These are phyloP conservation scores for Emydura subglobosa DNA, from an alignment of 2,113 vertebrate species.

Conservation along the genomic window DNA sequence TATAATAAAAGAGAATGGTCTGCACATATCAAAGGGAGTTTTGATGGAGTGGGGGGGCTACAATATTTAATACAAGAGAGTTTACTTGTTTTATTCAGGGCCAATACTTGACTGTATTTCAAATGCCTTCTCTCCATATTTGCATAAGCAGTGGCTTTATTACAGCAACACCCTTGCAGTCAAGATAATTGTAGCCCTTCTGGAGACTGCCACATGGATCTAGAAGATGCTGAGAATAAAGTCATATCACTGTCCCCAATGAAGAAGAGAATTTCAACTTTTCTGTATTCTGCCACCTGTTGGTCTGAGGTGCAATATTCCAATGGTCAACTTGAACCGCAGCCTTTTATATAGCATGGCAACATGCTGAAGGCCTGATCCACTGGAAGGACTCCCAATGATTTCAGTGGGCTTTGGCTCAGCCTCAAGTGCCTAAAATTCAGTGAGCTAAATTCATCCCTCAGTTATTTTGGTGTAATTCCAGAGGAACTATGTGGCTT, in stretches of 20 bases:
- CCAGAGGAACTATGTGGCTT: not conserved
- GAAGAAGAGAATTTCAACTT: not conserved
- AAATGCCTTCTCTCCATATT: not conserved
- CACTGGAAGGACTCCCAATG: not conserved
- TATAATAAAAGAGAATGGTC: not conserved
- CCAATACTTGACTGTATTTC: not conserved
- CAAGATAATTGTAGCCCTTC: fast-evolving
- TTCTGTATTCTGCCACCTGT: fast-evolving
- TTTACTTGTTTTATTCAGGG: not conserved
- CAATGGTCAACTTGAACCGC: not conserved
- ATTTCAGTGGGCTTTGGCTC: not conserved
- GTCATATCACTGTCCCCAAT: fast-evolving
- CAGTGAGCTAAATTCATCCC: not conserved
- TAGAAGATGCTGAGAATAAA: not conserved
- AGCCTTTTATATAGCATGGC: not conserved
- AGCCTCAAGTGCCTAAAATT: not conserved
- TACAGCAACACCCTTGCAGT: not conserved
- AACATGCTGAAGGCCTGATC: fast-evolving
- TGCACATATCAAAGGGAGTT: not conserved
- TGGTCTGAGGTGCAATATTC: not conserved
- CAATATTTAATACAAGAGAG: not conserved
- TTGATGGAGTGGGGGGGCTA: not conserved
- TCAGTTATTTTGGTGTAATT: not conserved
- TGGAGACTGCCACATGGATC: fast-evolving
- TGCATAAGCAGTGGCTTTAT: not conserved